phyloP scores from a whole-genome alignment of 2,888 invertebrate genomes.

The Callimorpha dominula region DNA sequence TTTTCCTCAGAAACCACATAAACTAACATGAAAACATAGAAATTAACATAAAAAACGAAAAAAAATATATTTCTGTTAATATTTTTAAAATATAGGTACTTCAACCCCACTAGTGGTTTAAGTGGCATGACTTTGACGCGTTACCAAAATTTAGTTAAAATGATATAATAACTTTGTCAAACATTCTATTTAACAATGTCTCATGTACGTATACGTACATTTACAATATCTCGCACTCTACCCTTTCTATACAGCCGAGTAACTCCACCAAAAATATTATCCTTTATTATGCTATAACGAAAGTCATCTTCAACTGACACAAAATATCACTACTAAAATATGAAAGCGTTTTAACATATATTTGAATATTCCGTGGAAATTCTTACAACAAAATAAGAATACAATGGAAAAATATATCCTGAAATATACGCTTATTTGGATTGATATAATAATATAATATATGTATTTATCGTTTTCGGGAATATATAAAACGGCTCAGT shows the following conservation, averaged over 20 bases:
- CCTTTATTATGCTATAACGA: slow-evolving; percentile 31
- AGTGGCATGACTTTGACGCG: neutral
- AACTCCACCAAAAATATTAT: slow-evolving; percentile 43
- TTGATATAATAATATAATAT: slow-evolving; percentile 20
- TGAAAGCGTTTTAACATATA: slow-evolving; percentile 48
- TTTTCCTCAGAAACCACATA: too few species aligned
- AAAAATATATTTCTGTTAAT: too few species aligned
- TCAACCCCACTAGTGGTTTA: too few species aligned
- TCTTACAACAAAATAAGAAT: slow-evolving; percentile 31
- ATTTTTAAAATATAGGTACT: too few species aligned
- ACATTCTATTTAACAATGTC: slow-evolving; percentile 9
- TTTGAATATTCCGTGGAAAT: slow-evolving; percentile 43
- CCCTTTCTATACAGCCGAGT: slow-evolving; percentile 12
- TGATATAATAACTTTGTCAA: neutral
- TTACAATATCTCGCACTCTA: slow-evolving; percentile 7
- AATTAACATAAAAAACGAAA: too few species aligned
- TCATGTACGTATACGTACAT: neutral
- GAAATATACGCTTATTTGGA: slow-evolving; percentile 35
- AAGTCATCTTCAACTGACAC: slow-evolving; percentile 34
- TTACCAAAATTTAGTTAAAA: neutral
- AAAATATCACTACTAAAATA: slow-evolving; percentile 46
- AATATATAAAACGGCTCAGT: neutral
- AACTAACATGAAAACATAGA: too few species aligned
- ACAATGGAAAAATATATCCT: slow-evolving; percentile 32
- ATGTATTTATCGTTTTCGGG: neutral